A percentile compares a stretch with the other conserved stretches of the same genome.
Evolutionary conservation across 2,888 invertebrate species (phyloP).

Genomic region (Acrobasis repandana): DNA sequence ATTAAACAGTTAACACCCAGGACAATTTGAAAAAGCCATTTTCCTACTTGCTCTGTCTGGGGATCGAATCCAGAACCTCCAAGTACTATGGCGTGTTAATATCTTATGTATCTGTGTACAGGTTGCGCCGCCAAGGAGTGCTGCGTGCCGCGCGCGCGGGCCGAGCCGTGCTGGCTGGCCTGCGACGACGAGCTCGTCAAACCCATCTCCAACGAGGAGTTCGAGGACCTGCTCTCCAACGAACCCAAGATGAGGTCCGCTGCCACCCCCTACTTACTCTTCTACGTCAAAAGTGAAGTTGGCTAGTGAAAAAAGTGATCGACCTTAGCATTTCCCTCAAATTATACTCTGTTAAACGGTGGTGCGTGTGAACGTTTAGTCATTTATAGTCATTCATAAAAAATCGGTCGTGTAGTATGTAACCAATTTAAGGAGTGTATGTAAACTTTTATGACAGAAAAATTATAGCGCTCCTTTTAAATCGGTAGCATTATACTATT

Average conservation of each 20-base stretch:
- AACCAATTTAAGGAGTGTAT: no score
- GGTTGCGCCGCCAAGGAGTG: conserved; percentile 81
- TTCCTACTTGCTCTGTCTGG: no score
- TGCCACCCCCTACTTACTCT: conserved; percentile 93
- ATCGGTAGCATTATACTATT: no score
- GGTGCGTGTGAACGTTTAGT: not conserved
- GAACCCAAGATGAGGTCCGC: conserved; percentile 88
- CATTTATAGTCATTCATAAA: not conserved
- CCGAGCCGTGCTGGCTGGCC: conserved; percentile 88
- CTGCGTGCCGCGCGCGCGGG: conserved; percentile 75
- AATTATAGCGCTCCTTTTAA: no score
- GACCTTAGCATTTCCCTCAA: not conserved
- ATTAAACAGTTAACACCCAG: no score
- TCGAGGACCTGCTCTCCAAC: conserved; percentile 89
- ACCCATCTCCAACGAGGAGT: conserved; percentile 89
- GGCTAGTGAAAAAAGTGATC: conserved; percentile 57
- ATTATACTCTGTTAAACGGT: not conserved
- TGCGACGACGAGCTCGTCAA: conserved; percentile 94
- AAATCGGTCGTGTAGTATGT: no score
- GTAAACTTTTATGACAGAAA: no score
- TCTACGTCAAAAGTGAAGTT: conserved; percentile 87
- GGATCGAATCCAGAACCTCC: no score
- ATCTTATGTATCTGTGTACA: conserved; percentile 24
- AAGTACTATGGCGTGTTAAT: no score
- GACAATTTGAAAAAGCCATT: no score